Evolutionary conservation across 2,797 vertebrate genomes (phyloP), one percentile per base, ranked within the genome.

Genomic region (Australoheros facetus): DNA sequence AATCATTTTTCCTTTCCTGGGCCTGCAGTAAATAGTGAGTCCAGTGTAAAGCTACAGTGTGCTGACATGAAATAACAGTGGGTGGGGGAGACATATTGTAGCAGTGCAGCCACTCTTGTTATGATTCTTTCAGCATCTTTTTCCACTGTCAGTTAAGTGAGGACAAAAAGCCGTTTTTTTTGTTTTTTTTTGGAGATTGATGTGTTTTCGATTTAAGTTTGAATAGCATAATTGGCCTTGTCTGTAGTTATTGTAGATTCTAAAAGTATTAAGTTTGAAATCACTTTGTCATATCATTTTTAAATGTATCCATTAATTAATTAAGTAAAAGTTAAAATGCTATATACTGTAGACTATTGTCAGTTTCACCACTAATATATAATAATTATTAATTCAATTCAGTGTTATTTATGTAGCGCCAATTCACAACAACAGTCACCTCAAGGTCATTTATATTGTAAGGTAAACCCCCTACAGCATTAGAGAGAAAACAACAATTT

Each of bases 1-100:
- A 51, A 82, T 79, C 23, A 23, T 84, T 82, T 70, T 14, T 6
- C 60, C 9, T 56, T 56, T 75, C 56, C 55, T 73, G 66, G 56
- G 70, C 55, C n/a, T 5, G n/a, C 57, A 28, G 56, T 12, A 23
- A 57, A 73, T 19, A 21, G 10, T 7, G 39, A 75, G 59, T 78
- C 73, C 21, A 74, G 2, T 66, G 57, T 51, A 59, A 77, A 57
- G 28, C 74, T 76, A 14, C 54, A 55, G n/a, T 16, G 4, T 28
- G 7, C 58, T 34, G 54, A 77, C 16, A 37, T 7, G 30, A 57
- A 45, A 17, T 64, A 64, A 45, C 39, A 26, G 13, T 26, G 26
- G 39, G 23, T 45, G 39, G 2, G 17, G 12, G 11, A n/a, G 26
- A 60, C 14, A 51, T 3, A 55, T 4, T 51, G 2, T 12, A 1